Evolutionary conservation across 2,888 invertebrate genomes (phyloP), one percentile per base, ranked within the genome.

Genomic region (Cataglyphis altisquamis): DNA sequence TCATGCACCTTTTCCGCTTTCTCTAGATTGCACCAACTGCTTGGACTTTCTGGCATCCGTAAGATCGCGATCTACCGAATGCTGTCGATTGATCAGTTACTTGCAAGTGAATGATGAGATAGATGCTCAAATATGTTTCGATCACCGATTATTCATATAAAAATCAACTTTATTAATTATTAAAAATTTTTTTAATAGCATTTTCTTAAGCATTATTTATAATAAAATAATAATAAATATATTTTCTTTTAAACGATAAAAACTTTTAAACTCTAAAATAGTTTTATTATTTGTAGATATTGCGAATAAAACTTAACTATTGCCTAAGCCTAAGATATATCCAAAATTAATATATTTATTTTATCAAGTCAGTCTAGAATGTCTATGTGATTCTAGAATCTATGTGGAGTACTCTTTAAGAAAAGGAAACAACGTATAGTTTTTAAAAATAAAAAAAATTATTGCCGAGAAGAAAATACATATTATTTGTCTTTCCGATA

Each of bases 31-130:
- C 63, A 74, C 15, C 29, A 48, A 15, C 18, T 15, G 9, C 3
- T 74, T 55, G 84, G 67, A 75, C 62, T 64, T 21, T 48, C 45
- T 41, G 60, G 68, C 32, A 82, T 80, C 80, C 62, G 60, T 48
- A 74, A 66, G 78, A 85, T 86, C 83, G 64, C 55, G 80, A 89
- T 88, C 83, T 83, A 75, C 45, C 5, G 68, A 82, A 82, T 77
- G 25, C 67, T 66, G 52, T 10, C 45, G 52, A 78, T 82, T 60
- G 55, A 63, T 67, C 25, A 32, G 57, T 36, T 39, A 29, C 15
- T 62, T 39, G 41, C 18, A 41, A 68, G 15, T 25, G 3, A 4
- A 48, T 12, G 9, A 68, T 6, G 25, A 48, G 12, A 52, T 18
- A 21, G 5, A n/a, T 8, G 29, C 15, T 66, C 18, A 10, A 2